A percentile compares a stretch with the other conserved stretches of the same genome.
Evolutionary conservation across 1,140 invertebrate species (phyloP).

Genomic region (Micrasema minimum): DNA sequence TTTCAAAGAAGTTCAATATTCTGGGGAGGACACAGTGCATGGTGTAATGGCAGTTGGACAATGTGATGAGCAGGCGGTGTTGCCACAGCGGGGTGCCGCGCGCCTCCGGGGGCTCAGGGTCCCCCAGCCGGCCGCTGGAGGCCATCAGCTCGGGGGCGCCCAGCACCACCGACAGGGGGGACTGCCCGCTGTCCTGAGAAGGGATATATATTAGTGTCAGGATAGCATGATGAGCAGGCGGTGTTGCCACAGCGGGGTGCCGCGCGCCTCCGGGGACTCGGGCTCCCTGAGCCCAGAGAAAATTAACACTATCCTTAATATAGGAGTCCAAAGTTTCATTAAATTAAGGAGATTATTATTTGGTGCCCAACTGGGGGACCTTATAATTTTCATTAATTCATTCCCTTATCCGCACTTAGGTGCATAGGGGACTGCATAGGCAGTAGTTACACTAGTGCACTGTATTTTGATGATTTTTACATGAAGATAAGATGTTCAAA

Average conservation of each 20-base stretch:
- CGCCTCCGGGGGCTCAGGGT: slow-evolving; percentile 66
- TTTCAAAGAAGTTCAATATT: slow-evolving; percentile 72
- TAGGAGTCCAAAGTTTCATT: too few species aligned
- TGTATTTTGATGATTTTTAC: too few species aligned
- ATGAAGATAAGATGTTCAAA: too few species aligned
- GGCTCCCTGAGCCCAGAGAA: slow-evolving; percentile 44
- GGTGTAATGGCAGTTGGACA: slow-evolving; percentile 91
- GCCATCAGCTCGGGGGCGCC: slow-evolving; percentile 56
- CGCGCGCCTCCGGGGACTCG: slow-evolving; percentile 66
- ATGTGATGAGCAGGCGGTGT: slow-evolving; percentile 83
- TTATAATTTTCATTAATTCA: too few species aligned
- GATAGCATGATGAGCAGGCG: slow-evolving; percentile 87
- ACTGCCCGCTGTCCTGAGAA: slow-evolving; percentile 50
- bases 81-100: slow-evolving; percentile 74
- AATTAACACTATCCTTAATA: too few species aligned
- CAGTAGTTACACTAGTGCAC: too few species aligned
- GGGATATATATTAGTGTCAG: slow-evolving; percentile 15
- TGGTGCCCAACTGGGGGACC: too few species aligned
- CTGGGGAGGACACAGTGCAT: slow-evolving; percentile 77
- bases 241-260: slow-evolving; percentile 77
- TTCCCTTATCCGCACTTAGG: too few species aligned
- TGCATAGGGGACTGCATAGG: too few species aligned
- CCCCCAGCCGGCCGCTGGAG: slow-evolving; percentile 22
- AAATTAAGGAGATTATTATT: too few species aligned
- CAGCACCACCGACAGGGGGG: slow-evolving; percentile 61